phyloP scores from a whole-genome alignment of 2,797 vertebrate species.

The Capromys pilorides region DNA sequence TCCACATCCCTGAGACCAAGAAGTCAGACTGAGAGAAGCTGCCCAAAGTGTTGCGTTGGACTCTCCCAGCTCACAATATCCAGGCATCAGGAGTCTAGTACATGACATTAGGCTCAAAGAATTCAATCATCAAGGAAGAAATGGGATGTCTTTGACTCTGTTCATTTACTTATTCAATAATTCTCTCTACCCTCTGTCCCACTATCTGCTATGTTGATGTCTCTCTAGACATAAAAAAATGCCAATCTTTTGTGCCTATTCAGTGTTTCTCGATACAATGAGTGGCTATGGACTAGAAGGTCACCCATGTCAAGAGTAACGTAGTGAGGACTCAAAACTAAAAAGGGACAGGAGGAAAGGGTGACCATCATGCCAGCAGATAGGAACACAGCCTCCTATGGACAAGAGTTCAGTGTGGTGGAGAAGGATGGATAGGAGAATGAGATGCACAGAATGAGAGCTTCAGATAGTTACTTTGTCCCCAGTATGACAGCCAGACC shows the following conservation, averaged over 20 bases:
- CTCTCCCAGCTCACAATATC: slow-evolving; percentile 10
- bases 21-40: not conserved
- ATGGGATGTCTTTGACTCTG: not conserved
- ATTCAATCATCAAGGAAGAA: not conserved
- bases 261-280: not conserved
- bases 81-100: not conserved
- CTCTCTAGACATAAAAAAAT: slow-evolving; percentile 25
- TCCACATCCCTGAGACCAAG: slow-evolving; percentile 43
- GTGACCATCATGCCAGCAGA: not conserved
- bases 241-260: not conserved
- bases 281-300: not conserved
- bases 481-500: not conserved
- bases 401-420: not conserved
- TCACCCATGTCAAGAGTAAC: not conserved
- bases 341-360: not conserved
- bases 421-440: not conserved
- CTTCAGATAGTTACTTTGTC: not conserved
- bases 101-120: slow-evolving; percentile 3
- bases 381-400: not conserved
- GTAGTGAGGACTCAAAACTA: not conserved
- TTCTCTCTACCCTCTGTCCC: not conserved
- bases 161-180: not conserved
- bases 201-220: not conserved
- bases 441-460: not conserved
- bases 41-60: not conserved